Evolutionary conservation across 2,797 vertebrate species (phyloP).

Genomic region (Pteronotus mesoamericanus): DNA sequence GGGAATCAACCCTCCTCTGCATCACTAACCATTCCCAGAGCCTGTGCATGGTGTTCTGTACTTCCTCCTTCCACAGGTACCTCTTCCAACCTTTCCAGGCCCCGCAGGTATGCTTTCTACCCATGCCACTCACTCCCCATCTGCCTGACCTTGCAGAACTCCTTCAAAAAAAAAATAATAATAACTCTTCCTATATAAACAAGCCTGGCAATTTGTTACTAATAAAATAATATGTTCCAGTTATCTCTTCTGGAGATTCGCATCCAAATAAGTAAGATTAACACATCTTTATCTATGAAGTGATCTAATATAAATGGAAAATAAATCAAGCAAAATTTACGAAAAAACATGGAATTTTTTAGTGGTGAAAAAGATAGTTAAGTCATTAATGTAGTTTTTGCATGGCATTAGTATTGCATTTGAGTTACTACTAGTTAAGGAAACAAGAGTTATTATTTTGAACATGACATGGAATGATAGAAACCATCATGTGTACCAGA

Average conservation of each 20-base stretch:
- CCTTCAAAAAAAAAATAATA: background rate
- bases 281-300: background rate
- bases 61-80: background rate
- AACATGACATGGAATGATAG: slow-evolving; percentile 76
- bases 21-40: background rate
- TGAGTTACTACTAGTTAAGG: slow-evolving; percentile 16
- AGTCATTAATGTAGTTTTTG: slow-evolving; percentile 8
- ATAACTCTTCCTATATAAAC: background rate
- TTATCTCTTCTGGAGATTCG: background rate
- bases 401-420: slow-evolving; percentile 20
- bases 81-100: background rate
- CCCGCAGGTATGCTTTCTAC: background rate
- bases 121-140: background rate
- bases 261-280: background rate
- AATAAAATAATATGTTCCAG: background rate
- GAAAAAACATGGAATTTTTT: background rate
- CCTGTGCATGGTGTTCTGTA: fast-evolving
- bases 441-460: slow-evolving; percentile 62
- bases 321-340: background rate
- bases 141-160: background rate
- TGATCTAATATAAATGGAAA: background rate
- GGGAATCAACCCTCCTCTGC: background rate
- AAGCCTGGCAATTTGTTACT: background rate
- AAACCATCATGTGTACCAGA: slow-evolving; percentile 83
- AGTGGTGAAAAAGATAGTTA: background rate